Percentiles rank a stretch among this genome's conserved stretches.
Evolutionary conservation across 2,888 invertebrate genomes (phyloP).

Genomic region (Cheilosia vulpina): DNA sequence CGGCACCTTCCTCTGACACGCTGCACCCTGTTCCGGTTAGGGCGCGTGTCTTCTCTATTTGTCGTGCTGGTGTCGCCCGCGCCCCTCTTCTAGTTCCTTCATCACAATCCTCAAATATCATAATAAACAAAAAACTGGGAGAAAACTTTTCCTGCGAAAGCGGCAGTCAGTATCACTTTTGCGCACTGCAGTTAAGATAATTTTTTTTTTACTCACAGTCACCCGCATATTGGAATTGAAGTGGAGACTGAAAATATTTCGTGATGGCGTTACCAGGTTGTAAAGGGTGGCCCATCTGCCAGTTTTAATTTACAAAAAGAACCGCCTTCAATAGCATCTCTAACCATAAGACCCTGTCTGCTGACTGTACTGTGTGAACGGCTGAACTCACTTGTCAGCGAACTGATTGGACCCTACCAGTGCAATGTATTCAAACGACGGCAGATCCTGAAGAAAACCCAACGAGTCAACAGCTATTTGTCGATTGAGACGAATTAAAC

Average conservation of each 20-base stretch:
- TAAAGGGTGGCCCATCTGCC: too few species aligned
- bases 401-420: too few species aligned
- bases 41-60: constrained; percentile 56
- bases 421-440: too few species aligned
- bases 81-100: neutral
- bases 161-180: constrained; percentile 60
- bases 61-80: constrained; percentile 1
- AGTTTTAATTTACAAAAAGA: too few species aligned
- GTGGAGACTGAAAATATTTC: neutral
- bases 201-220: constrained; percentile 10
- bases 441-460: too few species aligned
- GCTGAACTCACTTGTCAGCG: too few species aligned
- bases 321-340: too few species aligned
- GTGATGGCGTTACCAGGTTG: constrained; percentile 43
- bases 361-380: too few species aligned
- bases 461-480: too few species aligned
- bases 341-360: too few species aligned
- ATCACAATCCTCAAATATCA: constrained; percentile 26
- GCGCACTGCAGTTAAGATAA: constrained; percentile 68
- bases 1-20: constrained; percentile 14
- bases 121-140: constrained; percentile 52
- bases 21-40: constrained; percentile 53
- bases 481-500: too few species aligned
- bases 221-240: constrained; percentile 15
- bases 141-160: constrained; percentile 27